Conservation (phyloP, 2,888 invertebrate genomes). For the Synanthedon myopaeformis region DNA sequence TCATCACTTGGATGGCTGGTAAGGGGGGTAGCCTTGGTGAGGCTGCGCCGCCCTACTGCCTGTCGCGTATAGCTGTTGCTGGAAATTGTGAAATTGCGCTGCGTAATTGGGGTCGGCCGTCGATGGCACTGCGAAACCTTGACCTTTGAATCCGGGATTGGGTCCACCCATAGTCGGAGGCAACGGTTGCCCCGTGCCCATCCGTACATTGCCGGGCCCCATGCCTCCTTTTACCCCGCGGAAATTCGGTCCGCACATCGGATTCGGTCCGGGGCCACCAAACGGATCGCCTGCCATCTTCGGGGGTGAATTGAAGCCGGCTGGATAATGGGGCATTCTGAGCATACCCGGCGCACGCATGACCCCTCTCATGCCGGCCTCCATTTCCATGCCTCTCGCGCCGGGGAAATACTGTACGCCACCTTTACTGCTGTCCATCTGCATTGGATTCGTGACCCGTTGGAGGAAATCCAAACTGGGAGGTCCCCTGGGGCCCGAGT, state of each 20-base stretch:
- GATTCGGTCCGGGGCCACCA: slow-evolving; percentile 28
- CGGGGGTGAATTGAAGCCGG: slow-evolving; percentile 59
- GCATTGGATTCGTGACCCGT: slow-evolving; percentile 87
- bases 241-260: slow-evolving; percentile 48
- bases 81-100: slow-evolving; percentile 95
- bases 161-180: slow-evolving; percentile 84
- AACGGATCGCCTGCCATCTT: slow-evolving; percentile 51
- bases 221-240: slow-evolving; percentile 49
- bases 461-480: slow-evolving; percentile 92
- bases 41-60: slow-evolving; percentile 56
- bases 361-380: slow-evolving; percentile 60
- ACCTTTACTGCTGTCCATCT: slow-evolving; percentile 73
- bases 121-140: slow-evolving; percentile 85
- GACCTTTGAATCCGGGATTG: slow-evolving; percentile 77
- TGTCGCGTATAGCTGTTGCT: slow-evolving; percentile 93
- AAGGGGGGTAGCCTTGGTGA: slow-evolving; percentile 56
- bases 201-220: slow-evolving; percentile 40
- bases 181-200: slow-evolving; percentile 76
- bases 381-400: slow-evolving; percentile 67
- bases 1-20: slow-evolving; percentile 63
- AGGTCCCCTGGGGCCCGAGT: slow-evolving; percentile 79
- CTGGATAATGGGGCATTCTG: slow-evolving; percentile 60
- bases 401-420: slow-evolving; percentile 81
- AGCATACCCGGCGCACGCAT: slow-evolving; percentile 53
- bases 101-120: slow-evolving; percentile 93